Evolutionary conservation across 1,140 invertebrate genomes (phyloP).

Genomic region (Araneus ventricosus): DNA sequence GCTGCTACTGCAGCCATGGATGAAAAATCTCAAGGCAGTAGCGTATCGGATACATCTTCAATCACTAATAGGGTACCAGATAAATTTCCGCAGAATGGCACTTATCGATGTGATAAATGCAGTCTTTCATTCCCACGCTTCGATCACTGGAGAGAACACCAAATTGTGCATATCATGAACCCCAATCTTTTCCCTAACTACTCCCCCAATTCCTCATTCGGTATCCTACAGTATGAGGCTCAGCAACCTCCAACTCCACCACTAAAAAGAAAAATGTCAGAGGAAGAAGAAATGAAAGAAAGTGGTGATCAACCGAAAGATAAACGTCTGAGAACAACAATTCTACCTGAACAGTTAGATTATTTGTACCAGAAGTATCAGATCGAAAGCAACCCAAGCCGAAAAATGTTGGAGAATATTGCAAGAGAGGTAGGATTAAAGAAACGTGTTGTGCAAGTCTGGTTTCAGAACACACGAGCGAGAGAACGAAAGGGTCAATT

Average conservation of each 20-base stretch:
- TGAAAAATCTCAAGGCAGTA: constrained; percentile 55
- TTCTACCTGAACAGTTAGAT: constrained; percentile 97
- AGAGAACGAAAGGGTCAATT: constrained; percentile 95
- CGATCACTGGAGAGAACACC: constrained; percentile 96
- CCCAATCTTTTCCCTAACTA: constrained; percentile 92
- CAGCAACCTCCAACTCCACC: constrained; percentile 80
- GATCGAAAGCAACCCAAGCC: constrained; percentile 96
- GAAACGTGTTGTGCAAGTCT: constrained; percentile 97
- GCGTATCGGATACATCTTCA: constrained; percentile 69
- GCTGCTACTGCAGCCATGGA: constrained; percentile 70
- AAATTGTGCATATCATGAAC: constrained; percentile 97
- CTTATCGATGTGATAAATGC: constrained; percentile 92
- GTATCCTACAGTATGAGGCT: constrained; percentile 94
- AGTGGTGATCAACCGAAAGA: constrained; percentile 85
- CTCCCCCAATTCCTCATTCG: constrained; percentile 93
- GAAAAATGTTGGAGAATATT: constrained; percentile 98
- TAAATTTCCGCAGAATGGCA: constrained; percentile 76
- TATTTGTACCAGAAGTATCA: constrained; percentile 99
- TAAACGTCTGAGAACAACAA: constrained; percentile 96
- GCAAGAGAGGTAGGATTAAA: constrained; percentile 96
- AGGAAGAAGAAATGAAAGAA: constrained; percentile 81
- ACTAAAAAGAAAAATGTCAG: constrained; percentile 79
- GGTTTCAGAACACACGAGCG: constrained; percentile 95
- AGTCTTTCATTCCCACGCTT: constrained; percentile 93
- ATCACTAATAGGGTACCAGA: constrained; percentile 66